Evolutionary conservation across 2,888 invertebrate species (phyloP).

Genomic region (Pyrrhosoma nymphula): DNA sequence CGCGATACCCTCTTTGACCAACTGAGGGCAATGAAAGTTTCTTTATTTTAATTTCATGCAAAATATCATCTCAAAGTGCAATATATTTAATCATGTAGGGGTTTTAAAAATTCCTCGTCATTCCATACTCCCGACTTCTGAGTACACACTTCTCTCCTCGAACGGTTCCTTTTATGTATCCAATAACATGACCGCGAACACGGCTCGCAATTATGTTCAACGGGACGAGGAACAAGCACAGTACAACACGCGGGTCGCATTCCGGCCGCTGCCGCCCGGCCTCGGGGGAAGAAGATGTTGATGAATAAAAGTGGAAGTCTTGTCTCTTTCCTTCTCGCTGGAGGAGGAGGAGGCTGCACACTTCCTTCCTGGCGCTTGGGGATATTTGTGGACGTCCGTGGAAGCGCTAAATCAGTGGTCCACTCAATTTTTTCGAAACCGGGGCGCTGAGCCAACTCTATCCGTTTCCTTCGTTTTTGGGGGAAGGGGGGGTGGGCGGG

Average conservation of each 20-base stretch:
- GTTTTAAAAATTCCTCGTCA: no score
- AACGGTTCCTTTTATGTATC: no score
- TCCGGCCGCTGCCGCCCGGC: background rate
- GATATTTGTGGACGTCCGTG: constrained; percentile 32
- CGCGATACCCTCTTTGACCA: no score
- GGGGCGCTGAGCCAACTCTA: background rate
- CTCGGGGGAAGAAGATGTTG: background rate
- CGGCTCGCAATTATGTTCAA: background rate
- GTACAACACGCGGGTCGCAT: background rate
- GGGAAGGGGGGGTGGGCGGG: background rate
- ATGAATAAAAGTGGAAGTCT: background rate
- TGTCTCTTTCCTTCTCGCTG: background rate
- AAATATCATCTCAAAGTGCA: no score
- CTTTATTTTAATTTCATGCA: no score
- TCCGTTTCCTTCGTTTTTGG: background rate
- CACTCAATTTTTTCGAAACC: constrained; percentile 17
- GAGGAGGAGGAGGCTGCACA: background rate
- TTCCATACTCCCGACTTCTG: no score
- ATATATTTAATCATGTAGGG: no score
- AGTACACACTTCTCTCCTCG: no score
- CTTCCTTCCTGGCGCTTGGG: background rate
- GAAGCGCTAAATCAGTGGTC: constrained; percentile 31
- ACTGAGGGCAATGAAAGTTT: no score
- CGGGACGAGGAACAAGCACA: background rate
- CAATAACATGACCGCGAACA: background rate